Conservation (phyloP, 1,140 invertebrate species). For the Drosophila repletoides region DNA sequence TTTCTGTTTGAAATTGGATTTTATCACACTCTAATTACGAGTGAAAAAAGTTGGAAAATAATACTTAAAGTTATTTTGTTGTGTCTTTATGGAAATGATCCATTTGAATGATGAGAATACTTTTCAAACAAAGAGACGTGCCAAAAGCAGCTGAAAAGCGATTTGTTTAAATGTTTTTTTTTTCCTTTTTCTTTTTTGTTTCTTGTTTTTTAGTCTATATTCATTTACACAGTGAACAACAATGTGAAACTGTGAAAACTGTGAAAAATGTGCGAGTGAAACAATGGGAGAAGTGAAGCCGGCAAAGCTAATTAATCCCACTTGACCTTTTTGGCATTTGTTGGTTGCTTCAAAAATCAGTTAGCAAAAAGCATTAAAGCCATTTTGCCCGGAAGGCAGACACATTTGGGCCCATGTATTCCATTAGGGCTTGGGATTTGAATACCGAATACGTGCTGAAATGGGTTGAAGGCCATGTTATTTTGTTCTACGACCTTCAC, state of each 20-base stretch:
- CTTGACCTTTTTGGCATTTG: constrained; percentile 36
- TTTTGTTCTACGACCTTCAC: constrained; percentile 6
- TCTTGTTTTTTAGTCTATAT: neutral
- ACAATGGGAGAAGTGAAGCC: constrained; percentile 17
- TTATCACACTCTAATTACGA: no score
- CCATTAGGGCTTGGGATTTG: neutral
- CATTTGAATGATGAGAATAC: no score
- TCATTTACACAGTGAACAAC: no score
- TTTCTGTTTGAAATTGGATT: no score
- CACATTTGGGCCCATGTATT: neutral
- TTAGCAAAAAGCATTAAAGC: constrained; percentile 3
- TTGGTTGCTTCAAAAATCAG: constrained; percentile 31
- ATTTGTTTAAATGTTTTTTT: no score
- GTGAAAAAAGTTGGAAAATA: no score
- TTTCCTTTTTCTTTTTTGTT: neutral
- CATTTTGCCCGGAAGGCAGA: neutral
- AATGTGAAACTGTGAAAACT: no score
- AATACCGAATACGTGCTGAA: neutral
- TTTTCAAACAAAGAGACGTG: no score
- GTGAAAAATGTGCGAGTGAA: constrained; percentile 2
- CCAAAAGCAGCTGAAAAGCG: no score
- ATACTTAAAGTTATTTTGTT: no score
- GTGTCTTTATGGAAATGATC: no score
- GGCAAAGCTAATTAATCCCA: constrained; percentile 42
- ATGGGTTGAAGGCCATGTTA: neutral